Conservation (phyloP, 2,797 vertebrate genomes). For the Takifugu ocellatus region DNA sequence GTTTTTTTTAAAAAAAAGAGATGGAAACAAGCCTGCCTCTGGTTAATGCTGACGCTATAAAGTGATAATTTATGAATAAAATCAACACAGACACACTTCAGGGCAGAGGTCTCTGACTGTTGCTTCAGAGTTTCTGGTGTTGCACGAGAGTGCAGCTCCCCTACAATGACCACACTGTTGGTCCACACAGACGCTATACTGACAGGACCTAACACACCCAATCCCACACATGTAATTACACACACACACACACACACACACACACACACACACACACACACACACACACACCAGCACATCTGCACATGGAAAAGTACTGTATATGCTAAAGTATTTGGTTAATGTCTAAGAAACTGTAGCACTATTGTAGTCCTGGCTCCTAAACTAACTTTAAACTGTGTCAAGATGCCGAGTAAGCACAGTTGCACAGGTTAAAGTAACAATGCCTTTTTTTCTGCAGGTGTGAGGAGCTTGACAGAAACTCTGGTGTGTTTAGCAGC, state of each 20-base stretch:
- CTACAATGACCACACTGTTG: conserved; percentile 67
- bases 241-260: too few species aligned
- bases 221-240: neutral
- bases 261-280: too few species aligned
- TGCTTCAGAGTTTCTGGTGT: conserved; percentile 16
- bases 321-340: too few species aligned
- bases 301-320: too few species aligned
- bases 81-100: neutral
- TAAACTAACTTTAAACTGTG: too few species aligned
- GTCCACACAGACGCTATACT: conserved; percentile 4
- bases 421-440: too few species aligned
- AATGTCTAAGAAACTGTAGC: too few species aligned
- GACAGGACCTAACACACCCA: neutral
- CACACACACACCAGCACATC: too few species aligned
- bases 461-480: conserved; percentile 44
- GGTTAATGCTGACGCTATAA: neutral
- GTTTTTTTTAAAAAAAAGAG: too few species aligned
- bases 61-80: neutral
- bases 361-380: too few species aligned
- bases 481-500: conserved; percentile 65
- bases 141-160: conserved; percentile 18
- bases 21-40: neutral
- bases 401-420: too few species aligned
- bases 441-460: neutral
- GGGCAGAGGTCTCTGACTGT: neutral